Evolutionary conservation across 1,140 invertebrate species (phyloP), one percentile per base, ranked within the genome.

Genomic region (Sitodiplosis mosellana): DNA sequence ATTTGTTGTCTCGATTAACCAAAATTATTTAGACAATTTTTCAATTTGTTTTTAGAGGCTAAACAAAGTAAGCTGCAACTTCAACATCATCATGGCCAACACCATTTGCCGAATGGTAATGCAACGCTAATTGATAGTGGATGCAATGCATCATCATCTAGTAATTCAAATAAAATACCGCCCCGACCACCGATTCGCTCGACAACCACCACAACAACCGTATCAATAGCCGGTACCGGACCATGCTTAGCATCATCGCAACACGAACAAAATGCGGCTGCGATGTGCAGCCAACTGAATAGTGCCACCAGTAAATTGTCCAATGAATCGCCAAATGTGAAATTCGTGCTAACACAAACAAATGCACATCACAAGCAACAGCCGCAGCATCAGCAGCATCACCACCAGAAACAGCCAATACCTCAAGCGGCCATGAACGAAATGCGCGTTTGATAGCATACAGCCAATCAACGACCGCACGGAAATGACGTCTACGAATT

Each of bases 381-480:
- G 52, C 58, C 68, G 36, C 70, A 72, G 53, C 70, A 71, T 5
- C 36, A 38, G 64, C 59, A 70, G 59, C 48, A 69, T 48, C 68
- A 65, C 44, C 59, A 60, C 50, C 55, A 66, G 46, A 61, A 67
- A 58, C 60, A 71, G 54, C 64, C 67, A 56, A 71, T 82, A 48
- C 79, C 80, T 34, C 80, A 82, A 58, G 78, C 80, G 20, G 76
- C 80, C 14, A 83, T 84, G 66, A 80, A 77, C 46, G 82, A 85
- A 66, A 86, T 85, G 81, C 74, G 82, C 55, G 82, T 84, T 76
- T 86, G 82, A 86, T 80, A 76, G 67, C 71, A 45, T 27, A 27
- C 27, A 27, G 10, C 27, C 10, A 27, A 27, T 10, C 27, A 27
- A 27, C 27, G 27, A 27, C 27, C 27, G 27, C 27, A 27, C 27